Base-by-base conservation (phyloP, 2,888 invertebrate genomes). In the Diplolepis rosae region DNA sequence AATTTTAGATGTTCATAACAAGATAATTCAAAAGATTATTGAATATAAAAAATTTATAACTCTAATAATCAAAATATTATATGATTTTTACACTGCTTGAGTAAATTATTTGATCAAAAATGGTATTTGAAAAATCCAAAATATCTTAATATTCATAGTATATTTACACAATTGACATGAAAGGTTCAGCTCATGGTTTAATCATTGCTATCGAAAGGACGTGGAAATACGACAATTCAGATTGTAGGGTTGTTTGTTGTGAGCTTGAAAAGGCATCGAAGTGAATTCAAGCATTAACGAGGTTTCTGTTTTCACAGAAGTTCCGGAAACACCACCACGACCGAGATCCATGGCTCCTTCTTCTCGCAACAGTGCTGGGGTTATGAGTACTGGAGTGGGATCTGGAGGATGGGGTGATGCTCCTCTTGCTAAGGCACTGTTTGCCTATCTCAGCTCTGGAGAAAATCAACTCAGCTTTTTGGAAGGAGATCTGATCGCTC, bases 381-480 rank as follows among this genome's bases (percentile, higher is more conserved):
- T 61, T 61, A 61, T 61, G 39, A 61, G 39, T 27, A 80, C 80
- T 50, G 72, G 72, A 61, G 76, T 81, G 70, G 82, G 80, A 27
- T 75, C 81, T 28, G 82, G 84, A 4, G 85, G 84, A 73, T 90
- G 91, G 89, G 93, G 94, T 84, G 95, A 95, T 81, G 93, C 95
- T 13, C 94, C 94, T 5, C 90, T 96, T 67, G 96, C 95, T 0
- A 92, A 95, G 77, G 96, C 97, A 9, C 90, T 97, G 42, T 97
- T 97, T 87, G 95, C 96, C 15, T 98, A 98, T 89, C 92, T 96
- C 73, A 96, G 96, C 39, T 89, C 95, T 76, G 93, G 96, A 5
- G 97, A 97, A 85, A 97, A 96, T 90, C 97, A 98, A 89, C 92
- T 98, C 73, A 95, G 95, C 86, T 98, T 98, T 90, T 93, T 95